Conservation (phyloP, 2,888 invertebrate species). For the Pseudanteris insignis region DNA sequence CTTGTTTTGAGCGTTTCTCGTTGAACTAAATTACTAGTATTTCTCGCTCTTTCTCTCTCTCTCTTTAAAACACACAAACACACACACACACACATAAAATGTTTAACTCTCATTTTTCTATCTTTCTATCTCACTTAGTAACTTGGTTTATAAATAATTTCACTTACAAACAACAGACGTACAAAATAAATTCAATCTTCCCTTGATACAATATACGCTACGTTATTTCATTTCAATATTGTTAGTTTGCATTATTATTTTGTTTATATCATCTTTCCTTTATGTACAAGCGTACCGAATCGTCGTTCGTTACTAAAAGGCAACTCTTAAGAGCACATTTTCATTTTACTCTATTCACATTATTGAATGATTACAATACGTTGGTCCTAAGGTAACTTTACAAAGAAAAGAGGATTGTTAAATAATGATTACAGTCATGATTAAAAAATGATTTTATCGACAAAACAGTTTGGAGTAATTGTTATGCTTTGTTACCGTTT, state of each 20-base stretch:
- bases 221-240: too few species aligned
- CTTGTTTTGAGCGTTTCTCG: constrained; percentile 12
- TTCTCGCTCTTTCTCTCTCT: constrained; percentile 4
- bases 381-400: constrained; percentile 8
- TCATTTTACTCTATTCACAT: constrained; percentile 37
- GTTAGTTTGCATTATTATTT: too few species aligned
- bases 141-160: constrained; percentile 31
- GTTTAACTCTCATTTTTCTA: too few species aligned
- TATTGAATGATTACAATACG: constrained; percentile 18
- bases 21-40: constrained; percentile 14
- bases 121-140: constrained; percentile 1
- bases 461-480: too few species aligned
- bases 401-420: not conserved
- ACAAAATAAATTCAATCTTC: constrained; percentile 38
- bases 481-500: too few species aligned
- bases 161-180: constrained; percentile 32
- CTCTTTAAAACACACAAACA: not conserved
- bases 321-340: constrained; percentile 40
- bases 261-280: too few species aligned
- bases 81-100: constrained; percentile 1
- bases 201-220: constrained; percentile 15
- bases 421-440: too few species aligned
- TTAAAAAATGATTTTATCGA: too few species aligned
- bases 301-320: constrained; percentile 33
- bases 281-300: constrained; percentile 35